A percentile compares a stretch with the other conserved stretches of the same genome.
Evolutionary conservation across 2,113 vertebrate species (phyloP).

Genomic region (cattle (Bos taurus)): DNA sequence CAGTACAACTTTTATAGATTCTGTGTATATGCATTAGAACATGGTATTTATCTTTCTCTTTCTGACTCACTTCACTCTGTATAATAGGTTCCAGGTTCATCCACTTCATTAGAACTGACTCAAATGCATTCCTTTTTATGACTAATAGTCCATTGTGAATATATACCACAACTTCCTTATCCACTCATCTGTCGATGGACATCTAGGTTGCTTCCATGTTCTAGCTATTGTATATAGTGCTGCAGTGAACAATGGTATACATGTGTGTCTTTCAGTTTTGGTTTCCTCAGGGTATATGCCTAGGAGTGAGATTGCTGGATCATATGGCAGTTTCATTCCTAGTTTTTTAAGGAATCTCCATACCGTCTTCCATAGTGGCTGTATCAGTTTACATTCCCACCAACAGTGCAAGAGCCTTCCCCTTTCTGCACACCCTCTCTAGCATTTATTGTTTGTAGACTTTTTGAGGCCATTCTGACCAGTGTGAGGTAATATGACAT

Average conservation of each 20-base stretch:
- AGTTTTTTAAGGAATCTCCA: not conserved
- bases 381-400: not conserved
- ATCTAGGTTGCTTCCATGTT: not conserved
- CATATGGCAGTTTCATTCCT: not conserved
- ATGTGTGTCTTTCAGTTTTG: not conserved
- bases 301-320: not conserved
- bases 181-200: not conserved
- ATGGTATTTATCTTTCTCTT: not conserved
- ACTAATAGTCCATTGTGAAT: not conserved
- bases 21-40: accelerated
- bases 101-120: not conserved
- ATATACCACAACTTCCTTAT: not conserved
- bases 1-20: not conserved
- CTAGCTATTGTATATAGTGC: not conserved
- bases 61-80: not conserved
- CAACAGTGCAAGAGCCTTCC: not conserved
- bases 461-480: not conserved
- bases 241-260: not conserved
- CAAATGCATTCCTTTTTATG: not conserved
- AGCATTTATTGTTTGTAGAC: not conserved
- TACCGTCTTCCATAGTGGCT: not conserved
- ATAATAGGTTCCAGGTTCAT: not conserved
- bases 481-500: not conserved
- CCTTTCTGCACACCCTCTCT: not conserved
- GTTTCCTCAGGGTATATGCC: not conserved